Conservation (phyloP, 2,888 invertebrate species). For the Cataglyphis rosenhaueri region DNA sequence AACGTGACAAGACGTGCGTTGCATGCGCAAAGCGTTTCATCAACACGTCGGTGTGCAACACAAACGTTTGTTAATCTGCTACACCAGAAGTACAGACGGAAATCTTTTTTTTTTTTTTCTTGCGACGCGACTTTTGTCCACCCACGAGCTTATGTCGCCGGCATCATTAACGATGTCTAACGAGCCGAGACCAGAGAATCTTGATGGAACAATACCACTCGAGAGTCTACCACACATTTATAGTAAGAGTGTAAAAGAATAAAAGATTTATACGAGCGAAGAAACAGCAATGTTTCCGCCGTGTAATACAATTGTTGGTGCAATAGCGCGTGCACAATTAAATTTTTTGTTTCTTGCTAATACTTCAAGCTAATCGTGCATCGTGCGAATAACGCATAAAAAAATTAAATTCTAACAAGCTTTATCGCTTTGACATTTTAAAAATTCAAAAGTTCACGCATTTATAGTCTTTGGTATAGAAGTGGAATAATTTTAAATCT, state of each 20-base stretch:
- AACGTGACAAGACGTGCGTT: neutral
- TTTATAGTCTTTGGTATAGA: neutral
- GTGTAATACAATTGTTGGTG: slow-evolving; percentile 3
- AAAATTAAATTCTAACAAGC: neutral
- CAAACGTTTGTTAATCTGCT: slow-evolving; percentile 46
- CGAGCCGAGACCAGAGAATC: slow-evolving; percentile 60
- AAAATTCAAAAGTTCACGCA: neutral
- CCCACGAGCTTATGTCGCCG: slow-evolving; percentile 12
- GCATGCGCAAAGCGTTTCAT: slow-evolving; percentile 5
- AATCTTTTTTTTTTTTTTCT: slow-evolving; percentile 33
- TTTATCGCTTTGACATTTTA: neutral
- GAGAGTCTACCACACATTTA: slow-evolving; percentile 33
- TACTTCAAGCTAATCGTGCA: neutral
- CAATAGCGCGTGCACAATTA: neutral
- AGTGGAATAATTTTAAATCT: neutral
- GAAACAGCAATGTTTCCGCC: slow-evolving; percentile 2
- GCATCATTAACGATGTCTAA: slow-evolving; percentile 68
- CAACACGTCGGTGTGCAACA: slow-evolving; percentile 40
- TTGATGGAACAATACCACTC: slow-evolving; percentile 52
- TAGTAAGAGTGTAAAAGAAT: neutral
- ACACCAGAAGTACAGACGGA: slow-evolving; percentile 25
- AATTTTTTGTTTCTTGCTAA: slow-evolving; percentile 24
- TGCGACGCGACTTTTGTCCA: slow-evolving; percentile 43
- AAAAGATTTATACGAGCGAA: neutral
- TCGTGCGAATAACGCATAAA: neutral